A percentile compares a stretch with the other conserved stretches of the same genome.
Conservation (phyloP, 2,888 invertebrate genomes). For the Drosophila austrosaltans region DNA sequence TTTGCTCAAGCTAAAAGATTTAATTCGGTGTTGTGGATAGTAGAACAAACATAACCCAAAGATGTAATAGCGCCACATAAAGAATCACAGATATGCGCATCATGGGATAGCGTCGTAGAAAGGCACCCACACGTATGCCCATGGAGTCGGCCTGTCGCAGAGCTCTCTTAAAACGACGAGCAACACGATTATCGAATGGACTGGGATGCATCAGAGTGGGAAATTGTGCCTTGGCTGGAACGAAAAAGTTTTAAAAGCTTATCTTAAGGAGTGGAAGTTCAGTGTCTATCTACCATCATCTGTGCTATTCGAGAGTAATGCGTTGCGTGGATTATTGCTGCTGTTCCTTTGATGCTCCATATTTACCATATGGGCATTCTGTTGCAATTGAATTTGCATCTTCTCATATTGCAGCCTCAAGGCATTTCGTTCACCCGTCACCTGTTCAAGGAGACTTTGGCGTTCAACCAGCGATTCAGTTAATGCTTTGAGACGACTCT, state of each 20-base stretch:
- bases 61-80: slow-evolving; percentile 93
- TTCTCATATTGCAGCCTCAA: slow-evolving; percentile 91
- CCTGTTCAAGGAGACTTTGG: slow-evolving; percentile 92
- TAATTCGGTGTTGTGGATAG: slow-evolving; percentile 86
- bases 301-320: slow-evolving; percentile 86
- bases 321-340: slow-evolving; percentile 43
- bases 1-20: slow-evolving; percentile 15
- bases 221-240: slow-evolving; percentile 87
- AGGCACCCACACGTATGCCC: slow-evolving; percentile 90
- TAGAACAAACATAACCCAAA: slow-evolving; percentile 92
- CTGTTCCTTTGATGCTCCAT: slow-evolving; percentile 51
- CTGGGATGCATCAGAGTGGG: slow-evolving; percentile 89
- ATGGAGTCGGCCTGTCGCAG: slow-evolving; percentile 90
- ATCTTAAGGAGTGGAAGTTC: not conserved
- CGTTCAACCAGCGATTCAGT: slow-evolving; percentile 94
- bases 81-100: slow-evolving; percentile 92
- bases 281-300: slow-evolving; percentile 85
- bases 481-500: slow-evolving; percentile 85
- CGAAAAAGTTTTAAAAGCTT: slow-evolving; percentile 34
- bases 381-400: slow-evolving; percentile 85
- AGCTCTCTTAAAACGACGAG: slow-evolving; percentile 90
- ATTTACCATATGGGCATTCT: slow-evolving; percentile 83
- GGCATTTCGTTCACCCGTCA: slow-evolving; percentile 94
- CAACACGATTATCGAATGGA: slow-evolving; percentile 90
- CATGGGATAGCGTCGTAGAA: slow-evolving; percentile 91